Percentiles rank a stretch among this genome's conserved stretches.
Evolutionary conservation across 2,888 invertebrate species (phyloP).

Genomic region (Liodrosophila aerea): DNA sequence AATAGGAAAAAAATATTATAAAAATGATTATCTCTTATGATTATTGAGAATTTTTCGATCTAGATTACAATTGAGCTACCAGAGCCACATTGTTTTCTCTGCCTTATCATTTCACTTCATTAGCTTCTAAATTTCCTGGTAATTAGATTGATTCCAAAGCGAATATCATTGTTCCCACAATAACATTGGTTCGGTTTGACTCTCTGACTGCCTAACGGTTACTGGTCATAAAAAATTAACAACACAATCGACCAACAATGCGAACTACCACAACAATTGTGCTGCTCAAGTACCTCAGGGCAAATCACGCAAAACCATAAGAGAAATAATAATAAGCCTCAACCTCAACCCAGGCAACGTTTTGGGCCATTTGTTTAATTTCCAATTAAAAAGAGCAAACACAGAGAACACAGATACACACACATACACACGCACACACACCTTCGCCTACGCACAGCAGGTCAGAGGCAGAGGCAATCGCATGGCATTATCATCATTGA

Average conservation of each 20-base stretch:
- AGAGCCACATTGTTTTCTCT: slow-evolving; percentile 4
- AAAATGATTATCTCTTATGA: slow-evolving; percentile 1
- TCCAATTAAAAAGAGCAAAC: slow-evolving; percentile 77
- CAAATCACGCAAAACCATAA: slow-evolving; percentile 73
- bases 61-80: slow-evolving; percentile 1
- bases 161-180: slow-evolving; percentile 58
- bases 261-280: slow-evolving; percentile 66
- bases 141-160: slow-evolving; percentile 55
- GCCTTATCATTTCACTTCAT: slow-evolving; percentile 39
- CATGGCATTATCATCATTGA: slow-evolving; percentile 70
- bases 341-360: slow-evolving; percentile 34
- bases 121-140: slow-evolving; percentile 51
- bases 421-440: slow-evolving; percentile 12
- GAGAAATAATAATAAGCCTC: slow-evolving; percentile 47
- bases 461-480: slow-evolving; percentile 42
- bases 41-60: slow-evolving; percentile 8
- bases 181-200: slow-evolving; percentile 12
- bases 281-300: slow-evolving; percentile 53
- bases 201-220: slow-evolving; percentile 57
- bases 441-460: slow-evolving; percentile 73
- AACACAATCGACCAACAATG: slow-evolving; percentile 45
- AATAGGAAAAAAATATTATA: not conserved
- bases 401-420: slow-evolving; percentile 30
- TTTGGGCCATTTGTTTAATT: slow-evolving; percentile 70
- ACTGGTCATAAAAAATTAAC: slow-evolving; percentile 54